A percentile compares a stretch with the other conserved stretches of the same genome.
Conservation (phyloP, 2,888 invertebrate genomes). For the Drosophila tanythrix region DNA sequence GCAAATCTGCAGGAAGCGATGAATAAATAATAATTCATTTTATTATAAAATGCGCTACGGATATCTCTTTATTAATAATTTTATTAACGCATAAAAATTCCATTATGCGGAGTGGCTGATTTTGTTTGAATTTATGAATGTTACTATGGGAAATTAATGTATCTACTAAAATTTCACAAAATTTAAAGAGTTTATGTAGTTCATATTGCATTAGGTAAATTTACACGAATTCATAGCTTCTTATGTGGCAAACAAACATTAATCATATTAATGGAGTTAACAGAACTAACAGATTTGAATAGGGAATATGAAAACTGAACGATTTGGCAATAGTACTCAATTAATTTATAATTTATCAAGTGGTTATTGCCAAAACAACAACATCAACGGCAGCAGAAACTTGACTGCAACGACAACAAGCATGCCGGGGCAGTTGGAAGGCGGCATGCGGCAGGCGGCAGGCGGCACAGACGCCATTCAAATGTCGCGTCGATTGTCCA, state of each 20-base stretch:
- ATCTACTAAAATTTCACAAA: background rate
- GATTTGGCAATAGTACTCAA: constrained; percentile 72
- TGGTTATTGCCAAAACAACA: constrained; percentile 63
- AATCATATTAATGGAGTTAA: constrained; percentile 21
- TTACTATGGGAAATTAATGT: background rate
- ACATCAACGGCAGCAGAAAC: constrained; percentile 15
- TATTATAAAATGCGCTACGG: background rate
- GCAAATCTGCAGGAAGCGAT: background rate
- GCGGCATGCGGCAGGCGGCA: constrained; percentile 26
- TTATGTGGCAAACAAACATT: background rate
- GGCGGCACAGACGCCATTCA: constrained; percentile 57
- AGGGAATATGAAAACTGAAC: constrained; percentile 42
- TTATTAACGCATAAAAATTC: background rate
- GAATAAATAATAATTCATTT: background rate
- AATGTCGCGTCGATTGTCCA: constrained; percentile 67
- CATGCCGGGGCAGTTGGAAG: constrained; percentile 30
- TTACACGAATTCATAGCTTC: background rate
- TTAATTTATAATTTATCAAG: constrained; percentile 80
- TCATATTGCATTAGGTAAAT: background rate
- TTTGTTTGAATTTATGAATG: background rate
- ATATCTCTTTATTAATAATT: background rate
- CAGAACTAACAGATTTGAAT: constrained; percentile 41
- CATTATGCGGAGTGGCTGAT: background rate
- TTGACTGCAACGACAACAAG: constrained; percentile 24
- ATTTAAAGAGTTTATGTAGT: background rate